Evolutionary conservation across 2,888 invertebrate genomes (phyloP).

Genomic region (Trichopoda pennipes): DNA sequence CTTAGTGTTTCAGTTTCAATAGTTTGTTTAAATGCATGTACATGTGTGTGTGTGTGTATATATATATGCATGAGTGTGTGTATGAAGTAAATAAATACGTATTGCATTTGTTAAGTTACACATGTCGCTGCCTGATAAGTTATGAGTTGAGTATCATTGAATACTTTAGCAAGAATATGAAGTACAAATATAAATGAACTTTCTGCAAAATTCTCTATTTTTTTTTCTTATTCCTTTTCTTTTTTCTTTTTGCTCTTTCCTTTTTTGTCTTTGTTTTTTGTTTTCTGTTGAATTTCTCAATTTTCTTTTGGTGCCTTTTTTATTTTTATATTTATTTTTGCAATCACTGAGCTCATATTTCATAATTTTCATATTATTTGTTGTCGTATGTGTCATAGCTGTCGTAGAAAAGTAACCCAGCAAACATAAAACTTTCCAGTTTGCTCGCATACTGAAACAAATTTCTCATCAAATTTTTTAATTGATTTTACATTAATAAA

Average conservation of each 20-base stretch:
- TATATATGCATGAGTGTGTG: no score
- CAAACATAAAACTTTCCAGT: not conserved
- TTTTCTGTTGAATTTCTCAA: conserved; percentile 63
- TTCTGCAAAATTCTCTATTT: conserved; percentile 52
- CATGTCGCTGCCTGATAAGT: conserved; percentile 57
- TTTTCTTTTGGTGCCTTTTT: conserved; percentile 46
- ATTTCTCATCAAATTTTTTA: no score
- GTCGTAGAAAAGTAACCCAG: conserved; percentile 8
- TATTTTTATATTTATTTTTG: conserved; percentile 50
- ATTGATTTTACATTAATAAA: no score
- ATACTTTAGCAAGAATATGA: conserved; percentile 5
- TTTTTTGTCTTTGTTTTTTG: conserved; percentile 27
- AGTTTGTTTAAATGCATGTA: no score
- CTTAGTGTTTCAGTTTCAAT: not conserved
- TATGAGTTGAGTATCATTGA: conserved; percentile 32
- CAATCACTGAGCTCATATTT: conserved; percentile 71
- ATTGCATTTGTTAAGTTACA: conserved; percentile 39
- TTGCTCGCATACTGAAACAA: no score
- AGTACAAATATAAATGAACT: conserved; percentile 59
- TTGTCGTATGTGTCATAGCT: conserved; percentile 56
- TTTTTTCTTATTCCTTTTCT: conserved; percentile 18
- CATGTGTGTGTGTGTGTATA: no score
- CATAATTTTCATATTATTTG: conserved; percentile 66
- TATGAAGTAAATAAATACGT: not conserved
- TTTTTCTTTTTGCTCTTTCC: conserved; percentile 27